A percentile compares a stretch with the other conserved stretches of the same genome.
phyloP scores from a whole-genome alignment of 2,888 invertebrate species.

The Disparrhopalites patrizii region DNA sequence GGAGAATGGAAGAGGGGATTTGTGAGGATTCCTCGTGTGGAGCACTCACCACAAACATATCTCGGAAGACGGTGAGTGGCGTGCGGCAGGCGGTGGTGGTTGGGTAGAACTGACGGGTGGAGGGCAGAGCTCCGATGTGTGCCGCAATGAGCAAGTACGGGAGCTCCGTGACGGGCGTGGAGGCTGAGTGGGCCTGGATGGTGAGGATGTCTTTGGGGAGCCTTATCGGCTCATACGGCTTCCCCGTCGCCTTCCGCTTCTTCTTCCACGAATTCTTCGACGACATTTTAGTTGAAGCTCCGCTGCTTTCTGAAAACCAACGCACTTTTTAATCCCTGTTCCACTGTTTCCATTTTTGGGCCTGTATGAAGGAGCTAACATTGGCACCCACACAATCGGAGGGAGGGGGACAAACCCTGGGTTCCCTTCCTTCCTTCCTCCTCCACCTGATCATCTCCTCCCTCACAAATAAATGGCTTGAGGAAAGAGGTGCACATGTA shows the following conservation, averaged over 20 bases:
- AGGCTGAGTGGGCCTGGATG: slow-evolving; percentile 1
- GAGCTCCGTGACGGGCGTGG: slow-evolving; percentile 7
- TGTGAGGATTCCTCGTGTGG: background rate
- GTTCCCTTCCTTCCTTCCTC: too few relatives aligned
- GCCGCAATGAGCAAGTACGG: slow-evolving; percentile 15
- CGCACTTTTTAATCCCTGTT: too few relatives aligned
- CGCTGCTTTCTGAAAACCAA: too few relatives aligned
- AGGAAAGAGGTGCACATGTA: too few relatives aligned
- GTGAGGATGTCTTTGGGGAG: slow-evolving; percentile 15
- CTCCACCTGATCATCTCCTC: too few relatives aligned
- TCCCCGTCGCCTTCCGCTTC: background rate
- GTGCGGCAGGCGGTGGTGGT: background rate
- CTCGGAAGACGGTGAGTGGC: slow-evolving; percentile 7
- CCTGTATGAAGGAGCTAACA: too few relatives aligned
- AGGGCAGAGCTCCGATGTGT: background rate
- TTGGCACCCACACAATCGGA: too few relatives aligned
- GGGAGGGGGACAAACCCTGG: too few relatives aligned
- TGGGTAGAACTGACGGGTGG: background rate
- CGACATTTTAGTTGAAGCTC: too few relatives aligned
- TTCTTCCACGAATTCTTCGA: background rate
- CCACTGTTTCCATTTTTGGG: too few relatives aligned
- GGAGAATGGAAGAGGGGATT: too few relatives aligned
- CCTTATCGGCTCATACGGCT: slow-evolving; percentile 7
- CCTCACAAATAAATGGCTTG: too few relatives aligned
- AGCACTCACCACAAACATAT: slow-evolving; percentile 19